Evolutionary conservation across 2,888 invertebrate species (phyloP), one percentile per base, ranked within the genome.

Genomic region (Drosophila diplacantha): DNA sequence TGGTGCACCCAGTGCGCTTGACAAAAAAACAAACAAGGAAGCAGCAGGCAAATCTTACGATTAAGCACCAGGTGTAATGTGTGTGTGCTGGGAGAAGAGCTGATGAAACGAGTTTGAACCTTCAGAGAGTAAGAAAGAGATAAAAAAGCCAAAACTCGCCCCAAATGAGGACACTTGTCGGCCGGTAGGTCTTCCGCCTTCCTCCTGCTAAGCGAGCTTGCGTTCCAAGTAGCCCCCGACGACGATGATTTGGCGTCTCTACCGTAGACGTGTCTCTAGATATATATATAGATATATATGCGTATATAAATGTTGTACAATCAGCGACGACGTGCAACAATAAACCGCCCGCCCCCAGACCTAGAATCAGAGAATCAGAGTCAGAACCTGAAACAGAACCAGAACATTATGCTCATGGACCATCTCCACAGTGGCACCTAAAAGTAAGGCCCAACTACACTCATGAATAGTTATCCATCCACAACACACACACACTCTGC

Each of bases 301-400:
- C 76, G 70, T 61, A 61, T 78, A 65, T 73, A 74, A 77, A 74
- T 84, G 79, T 79, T 79, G 79, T 79, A 83, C 84, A 79, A 79
- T 74, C 84, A 84, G 81, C 79, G 83, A 83, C 73, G 81, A 81
- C 70, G 83, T 84, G 84, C 83, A 80, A 79, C 83, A 78, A 78
- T 78, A 76, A 82, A 61, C 41, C 56, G 49, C 52, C 68, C 60
- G 32, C 62, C 62, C 39, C 29, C 14, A 14, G 4, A 39, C 22
- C 24, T 41, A 41, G 37, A 26, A 41, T 18, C 24, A 46, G 59
- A 34, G 18, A 34, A 18, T 34, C 35, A 35, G 24, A 32, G 12
- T 20, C 22, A 37, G 56, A 55, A 37, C n/a, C 52, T 12, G 26
- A 58, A 29, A 31, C n/a, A 20, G 24, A 60, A 61, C 37, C 58